Evolutionary conservation across 2,888 invertebrate genomes (phyloP).

Genomic region (Ennomos fuscantarius): DNA sequence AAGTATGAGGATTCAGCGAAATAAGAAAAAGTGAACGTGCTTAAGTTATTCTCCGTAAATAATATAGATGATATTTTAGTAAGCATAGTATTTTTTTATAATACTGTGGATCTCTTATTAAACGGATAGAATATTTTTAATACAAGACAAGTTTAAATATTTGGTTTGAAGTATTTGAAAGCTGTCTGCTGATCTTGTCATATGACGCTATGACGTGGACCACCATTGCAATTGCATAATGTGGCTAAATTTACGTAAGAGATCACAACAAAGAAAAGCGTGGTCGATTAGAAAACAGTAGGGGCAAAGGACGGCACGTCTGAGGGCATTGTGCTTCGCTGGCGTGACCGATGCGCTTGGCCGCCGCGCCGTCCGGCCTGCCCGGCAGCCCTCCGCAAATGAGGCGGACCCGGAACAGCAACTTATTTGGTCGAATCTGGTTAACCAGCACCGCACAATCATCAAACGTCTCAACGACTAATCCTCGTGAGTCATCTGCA

Average conservation of each 20-base stretch:
- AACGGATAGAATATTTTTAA: too few relatives aligned
- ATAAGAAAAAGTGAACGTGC: too few relatives aligned
- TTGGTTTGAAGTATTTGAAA: too few relatives aligned
- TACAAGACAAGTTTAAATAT: too few relatives aligned
- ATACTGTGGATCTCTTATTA: too few relatives aligned
- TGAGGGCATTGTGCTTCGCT: constrained; percentile 65
- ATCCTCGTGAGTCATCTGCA: too few relatives aligned
- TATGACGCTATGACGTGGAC: background rate
- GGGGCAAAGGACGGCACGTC: constrained; percentile 54
- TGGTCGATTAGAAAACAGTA: constrained; percentile 41
- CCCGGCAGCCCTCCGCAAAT: constrained; percentile 44
- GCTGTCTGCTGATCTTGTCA: background rate
- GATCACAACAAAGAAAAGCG: constrained; percentile 35
- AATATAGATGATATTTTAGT: too few relatives aligned
- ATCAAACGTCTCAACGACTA: background rate
- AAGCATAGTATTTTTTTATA: too few relatives aligned
- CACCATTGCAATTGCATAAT: constrained; percentile 12
- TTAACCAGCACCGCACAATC: constrained; percentile 38
- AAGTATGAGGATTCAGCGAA: too few relatives aligned
- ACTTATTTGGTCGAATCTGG: constrained; percentile 40
- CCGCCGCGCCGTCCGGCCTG: constrained; percentile 51
- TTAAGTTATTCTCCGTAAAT: too few relatives aligned
- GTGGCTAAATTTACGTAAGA: constrained; percentile 17
- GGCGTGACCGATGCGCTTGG: constrained; percentile 77
- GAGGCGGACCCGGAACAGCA: constrained; percentile 53